Evolutionary conservation across 2,113 vertebrate genomes (phyloP).

Genomic region (Acanthisitta chloris): DNA sequence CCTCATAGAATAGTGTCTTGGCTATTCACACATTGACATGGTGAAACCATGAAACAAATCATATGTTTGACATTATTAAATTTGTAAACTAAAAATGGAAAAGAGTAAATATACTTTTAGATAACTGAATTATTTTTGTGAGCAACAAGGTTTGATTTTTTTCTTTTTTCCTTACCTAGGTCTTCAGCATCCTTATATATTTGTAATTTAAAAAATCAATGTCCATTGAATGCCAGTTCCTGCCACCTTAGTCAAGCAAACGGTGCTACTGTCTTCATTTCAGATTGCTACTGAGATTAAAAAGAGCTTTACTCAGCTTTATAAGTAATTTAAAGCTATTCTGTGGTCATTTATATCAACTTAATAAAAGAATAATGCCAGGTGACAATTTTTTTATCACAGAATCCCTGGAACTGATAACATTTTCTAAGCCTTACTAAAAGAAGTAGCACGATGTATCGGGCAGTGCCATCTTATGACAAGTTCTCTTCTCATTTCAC

Average conservation of each 20-base stretch:
- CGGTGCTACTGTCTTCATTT: neutral
- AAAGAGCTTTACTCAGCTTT: neutral
- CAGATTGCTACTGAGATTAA: neutral
- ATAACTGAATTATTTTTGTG: neutral
- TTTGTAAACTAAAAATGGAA: neutral
- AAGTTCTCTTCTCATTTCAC: neutral
- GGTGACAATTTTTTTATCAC: neutral
- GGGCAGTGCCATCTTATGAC: neutral
- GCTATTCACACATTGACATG: neutral
- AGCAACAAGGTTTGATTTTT: rapidly evolving
- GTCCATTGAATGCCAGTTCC: neutral
- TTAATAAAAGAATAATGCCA: neutral
- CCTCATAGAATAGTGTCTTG: neutral
- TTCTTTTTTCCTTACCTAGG: neutral
- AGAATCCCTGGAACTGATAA: neutral
- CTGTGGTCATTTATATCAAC: neutral
- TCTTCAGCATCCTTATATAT: neutral
- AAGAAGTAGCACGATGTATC: neutral
- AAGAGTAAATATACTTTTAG: neutral
- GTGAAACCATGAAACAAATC: neutral
- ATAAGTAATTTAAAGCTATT: neutral
- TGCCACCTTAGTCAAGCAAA: neutral
- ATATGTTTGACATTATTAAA: neutral
- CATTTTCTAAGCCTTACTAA: neutral
- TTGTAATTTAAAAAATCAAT: neutral